These are phyloP conservation scores for Odocoileus virginianus DNA, from an alignment of 2,113 vertebrate species.

Conservation along the genomic window DNA sequence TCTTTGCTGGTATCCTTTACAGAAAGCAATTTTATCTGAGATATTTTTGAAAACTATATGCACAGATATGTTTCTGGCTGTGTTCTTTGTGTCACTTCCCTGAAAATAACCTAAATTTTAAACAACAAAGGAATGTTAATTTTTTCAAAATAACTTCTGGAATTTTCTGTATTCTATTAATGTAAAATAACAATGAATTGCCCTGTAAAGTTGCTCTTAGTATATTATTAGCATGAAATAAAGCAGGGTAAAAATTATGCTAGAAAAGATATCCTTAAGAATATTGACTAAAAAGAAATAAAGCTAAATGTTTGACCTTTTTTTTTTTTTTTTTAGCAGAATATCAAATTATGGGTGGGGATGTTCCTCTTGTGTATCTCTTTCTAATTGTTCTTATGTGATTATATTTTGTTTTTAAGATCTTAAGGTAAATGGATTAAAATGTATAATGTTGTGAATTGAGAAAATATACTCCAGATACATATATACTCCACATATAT, in stretches of 20 bases:
- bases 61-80: neutral
- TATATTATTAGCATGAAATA: neutral
- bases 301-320: neutral
- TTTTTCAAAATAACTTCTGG: neutral
- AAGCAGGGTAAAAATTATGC: neutral
- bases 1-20: neutral
- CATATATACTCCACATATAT: no score
- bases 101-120: neutral
- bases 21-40: neutral
- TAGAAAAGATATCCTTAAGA: neutral
- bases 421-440: neutral
- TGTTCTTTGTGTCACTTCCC: neutral
- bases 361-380: neutral
- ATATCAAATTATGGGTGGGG: neutral
- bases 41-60: neutral
- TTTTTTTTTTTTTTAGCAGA: neutral
- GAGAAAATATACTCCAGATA: neutral
- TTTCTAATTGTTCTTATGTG: neutral
- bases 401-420: slow-evolving; percentile 15
- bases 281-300: neutral
- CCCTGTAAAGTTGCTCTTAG: neutral
- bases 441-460: neutral
- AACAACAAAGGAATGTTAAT: neutral
- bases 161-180: neutral
- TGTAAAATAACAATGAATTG: neutral